Evolutionary conservation across 2,888 invertebrate genomes (phyloP), one percentile per base, ranked within the genome.

Genomic region (Toxonevra muliebris): DNA sequence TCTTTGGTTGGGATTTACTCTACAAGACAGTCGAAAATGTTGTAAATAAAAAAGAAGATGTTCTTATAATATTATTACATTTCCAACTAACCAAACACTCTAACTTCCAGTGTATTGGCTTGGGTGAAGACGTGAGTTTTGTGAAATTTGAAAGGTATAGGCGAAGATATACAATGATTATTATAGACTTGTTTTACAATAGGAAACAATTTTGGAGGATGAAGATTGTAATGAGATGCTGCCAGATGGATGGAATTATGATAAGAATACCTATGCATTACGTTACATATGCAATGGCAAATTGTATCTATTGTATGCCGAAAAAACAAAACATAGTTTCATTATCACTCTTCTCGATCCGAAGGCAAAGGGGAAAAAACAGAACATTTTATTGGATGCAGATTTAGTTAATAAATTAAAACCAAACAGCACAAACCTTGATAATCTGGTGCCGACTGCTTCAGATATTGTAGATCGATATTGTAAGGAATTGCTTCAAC

Each of bases 161-260:
- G 7, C 12, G 13, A 40, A 43, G 69, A 2, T 13, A 60, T 20
- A 43, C 43, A 7, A n/a, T 11, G 40, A n/a, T 8, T 54, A 57
- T 17, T 5, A 41, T 13, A 7, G 12, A 20, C 48, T 48, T 52
- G n/a, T n/a, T n/a, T n/a, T n/a, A n/a, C n/a, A n/a, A n/a, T 19
- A 92, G 92, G 88, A 89, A 84, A 88, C 87, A 8, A 80, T 89
- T 40, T 82, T 88, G 45, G 87, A 88, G 12, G 87, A 87, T 76
- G 92, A 92, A 80, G 85, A 85, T 17, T 88, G 88, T 61, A 88
- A 89, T 68, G 95, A 95, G 83, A 80, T 91, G 53, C 84, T 95
- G 15, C 94, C 95, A 2, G 87, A 88, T 50, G 90, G 89, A 53
- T 95, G 95, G 95, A 94, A 91, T 82, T 86, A 87, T 57, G 86